phyloP scores from a whole-genome alignment of 2,797 vertebrate species.

The Pristis pectinata region DNA sequence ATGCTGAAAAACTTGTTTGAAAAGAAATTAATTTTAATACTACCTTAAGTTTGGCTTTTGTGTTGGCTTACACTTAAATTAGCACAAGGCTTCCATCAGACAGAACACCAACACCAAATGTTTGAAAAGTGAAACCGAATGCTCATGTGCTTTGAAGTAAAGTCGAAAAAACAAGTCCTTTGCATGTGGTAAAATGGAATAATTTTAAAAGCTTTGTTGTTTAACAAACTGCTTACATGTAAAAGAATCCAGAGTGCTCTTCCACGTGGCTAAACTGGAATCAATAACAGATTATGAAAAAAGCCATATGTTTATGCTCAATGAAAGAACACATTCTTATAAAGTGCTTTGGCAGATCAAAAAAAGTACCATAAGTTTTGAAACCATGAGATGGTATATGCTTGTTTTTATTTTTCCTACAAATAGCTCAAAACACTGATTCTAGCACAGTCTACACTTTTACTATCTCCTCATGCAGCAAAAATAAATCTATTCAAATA shows the following conservation, averaged over 20 bases:
- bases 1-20: not conserved
- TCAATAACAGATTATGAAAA: not conserved
- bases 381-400: not conserved
- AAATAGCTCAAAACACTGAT: not conserved
- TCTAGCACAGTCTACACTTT: not conserved
- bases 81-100: not conserved
- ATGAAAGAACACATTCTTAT: not conserved
- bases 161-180: not conserved
- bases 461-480: not conserved
- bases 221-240: not conserved
- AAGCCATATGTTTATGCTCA: not conserved
- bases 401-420: not conserved
- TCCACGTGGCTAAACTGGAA: not conserved
- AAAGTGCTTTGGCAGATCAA: not conserved
- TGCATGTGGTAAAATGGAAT: not conserved
- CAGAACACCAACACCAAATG: not conserved
- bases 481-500: not conserved
- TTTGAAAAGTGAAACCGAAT: not conserved
- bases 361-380: not conserved
- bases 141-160: constrained; percentile 16
- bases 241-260: not conserved
- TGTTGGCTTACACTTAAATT: not conserved
- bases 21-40: not conserved
- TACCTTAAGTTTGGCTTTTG: not conserved
- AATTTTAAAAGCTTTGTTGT: not conserved